phyloP scores from a whole-genome alignment of 2,888 invertebrate genomes.

The Ophioninae sp. region DNA sequence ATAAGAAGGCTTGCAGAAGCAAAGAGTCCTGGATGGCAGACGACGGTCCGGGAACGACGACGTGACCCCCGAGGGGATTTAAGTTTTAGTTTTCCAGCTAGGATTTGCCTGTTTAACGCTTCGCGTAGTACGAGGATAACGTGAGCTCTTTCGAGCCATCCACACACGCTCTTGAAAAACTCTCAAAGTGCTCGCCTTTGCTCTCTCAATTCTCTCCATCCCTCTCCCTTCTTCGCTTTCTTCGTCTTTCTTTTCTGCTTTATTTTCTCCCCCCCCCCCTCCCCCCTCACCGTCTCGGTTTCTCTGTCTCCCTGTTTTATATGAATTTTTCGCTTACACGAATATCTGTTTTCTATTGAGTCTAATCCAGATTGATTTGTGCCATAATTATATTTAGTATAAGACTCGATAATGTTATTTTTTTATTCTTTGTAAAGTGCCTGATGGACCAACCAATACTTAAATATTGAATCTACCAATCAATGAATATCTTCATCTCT shows the following conservation, averaged over 20 bases:
- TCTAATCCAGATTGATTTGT: no score
- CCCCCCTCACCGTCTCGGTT: neutral
- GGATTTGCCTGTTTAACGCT: constrained; percentile 61
- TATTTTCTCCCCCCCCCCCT: neutral
- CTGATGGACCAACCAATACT: no score
- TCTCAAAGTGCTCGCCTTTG: constrained; percentile 35
- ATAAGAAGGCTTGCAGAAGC: constrained; percentile 18
- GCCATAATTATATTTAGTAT: no score
- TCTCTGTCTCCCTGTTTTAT: neutral
- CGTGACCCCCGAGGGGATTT: constrained; percentile 60
- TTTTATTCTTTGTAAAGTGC: no score
- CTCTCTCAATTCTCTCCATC: constrained; percentile 12
- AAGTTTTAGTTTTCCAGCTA: constrained; percentile 60
- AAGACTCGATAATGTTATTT: no score
- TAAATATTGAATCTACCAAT: no score
- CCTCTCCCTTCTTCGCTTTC: constrained; percentile 6
- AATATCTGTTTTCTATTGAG: no score
- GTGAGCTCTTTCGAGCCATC: constrained; percentile 34
- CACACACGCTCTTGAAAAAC: constrained; percentile 43
- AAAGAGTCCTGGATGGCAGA: constrained; percentile 36
- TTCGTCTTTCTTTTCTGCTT: neutral
- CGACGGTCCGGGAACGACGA: constrained; percentile 46
- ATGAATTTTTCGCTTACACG: no score
- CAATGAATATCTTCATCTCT: no score
- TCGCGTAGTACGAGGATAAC: constrained; percentile 47